These are phyloP conservation scores for Peromyscus californicus DNA, from an alignment of 2,113 vertebrate genomes.

Conservation along the genomic window DNA sequence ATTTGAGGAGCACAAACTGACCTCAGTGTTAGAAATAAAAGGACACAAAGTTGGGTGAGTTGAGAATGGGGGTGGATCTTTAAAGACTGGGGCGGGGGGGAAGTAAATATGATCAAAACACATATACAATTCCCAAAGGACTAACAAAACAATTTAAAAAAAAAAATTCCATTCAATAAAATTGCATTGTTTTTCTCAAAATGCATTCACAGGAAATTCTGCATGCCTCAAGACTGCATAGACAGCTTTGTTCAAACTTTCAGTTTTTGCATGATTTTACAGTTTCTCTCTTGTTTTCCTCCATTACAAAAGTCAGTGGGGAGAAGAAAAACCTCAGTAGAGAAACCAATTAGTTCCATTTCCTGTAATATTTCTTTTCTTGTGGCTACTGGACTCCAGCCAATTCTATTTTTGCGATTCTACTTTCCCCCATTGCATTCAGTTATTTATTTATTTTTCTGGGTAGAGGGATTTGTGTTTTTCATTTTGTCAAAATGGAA, in stretches of 20 bases:
- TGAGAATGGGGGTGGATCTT: background rate
- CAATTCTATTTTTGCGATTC: slow-evolving; percentile 87
- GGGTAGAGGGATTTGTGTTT: slow-evolving; percentile 63
- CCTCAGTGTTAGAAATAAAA: background rate
- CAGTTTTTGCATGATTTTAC: slow-evolving; percentile 44
- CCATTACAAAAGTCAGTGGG: slow-evolving; percentile 64
- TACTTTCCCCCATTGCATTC: slow-evolving; percentile 62
- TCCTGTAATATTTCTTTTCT: slow-evolving; percentile 84
- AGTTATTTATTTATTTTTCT: background rate
- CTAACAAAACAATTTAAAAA: background rate
- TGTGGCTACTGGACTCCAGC: slow-evolving; percentile 84
- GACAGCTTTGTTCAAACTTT: slow-evolving; percentile 43
- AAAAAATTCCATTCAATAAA: slow-evolving; percentile 29
- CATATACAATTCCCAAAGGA: background rate
- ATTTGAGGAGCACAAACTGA: background rate
- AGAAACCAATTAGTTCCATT: slow-evolving; percentile 82
- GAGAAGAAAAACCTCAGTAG: slow-evolving; percentile 62
- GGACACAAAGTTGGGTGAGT: background rate
- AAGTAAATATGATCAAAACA: background rate
- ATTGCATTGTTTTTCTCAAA: background rate
- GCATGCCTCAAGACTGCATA: background rate
- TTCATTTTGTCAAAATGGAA: slow-evolving; percentile 60
- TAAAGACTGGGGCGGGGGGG: background rate
- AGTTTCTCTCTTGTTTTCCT: background rate
- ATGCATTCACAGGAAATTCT: slow-evolving; percentile 2